Base-by-base conservation (phyloP, 1,140 invertebrate genomes). In the Ceratina japonica region DNA sequence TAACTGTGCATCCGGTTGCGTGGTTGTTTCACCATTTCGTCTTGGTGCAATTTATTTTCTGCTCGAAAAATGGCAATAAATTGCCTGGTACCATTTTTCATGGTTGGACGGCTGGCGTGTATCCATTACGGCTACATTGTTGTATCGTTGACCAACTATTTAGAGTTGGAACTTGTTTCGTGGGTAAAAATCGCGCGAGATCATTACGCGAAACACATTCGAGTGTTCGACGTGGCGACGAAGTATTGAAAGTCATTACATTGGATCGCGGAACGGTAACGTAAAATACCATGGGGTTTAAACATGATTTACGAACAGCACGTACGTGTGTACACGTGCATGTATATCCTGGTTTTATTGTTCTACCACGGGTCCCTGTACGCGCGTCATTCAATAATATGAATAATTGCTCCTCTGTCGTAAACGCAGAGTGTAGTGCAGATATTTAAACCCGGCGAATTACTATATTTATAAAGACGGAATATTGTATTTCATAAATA, bases 291-390 rank as follows among this genome's bases (percentile, higher is more conserved):
- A 37, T 51, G 18, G 61, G 22, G 24, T 76, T 70, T 70, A 5
- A 51, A 27, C 18, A 69, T 69, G 65, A 69, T 76, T 76, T 58
- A 76, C 61, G n/a, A 51, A 61, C 37, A 44, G 37, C 5, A 8
- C 37, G 37, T 7, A 44, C 37, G 37, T 44, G 10, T 44, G 37
- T 44, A 44, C 37, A 56, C 51, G 31, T 24, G 20, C 27, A 18
- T 44, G 37, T 44, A 44, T 52, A 68, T 59, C 20, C 22, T 27
- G 65, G 64, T 76, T 76, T 76, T 76, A 76, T 69, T 76, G 74
- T 76, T 76, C 74, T 76, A 65, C 69, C 74, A 68, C 59, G 64
- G 22, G 16, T 59, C 52, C 59, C 58, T 75, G 64, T 75, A 31
- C 15, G 51, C 63, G 63, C 27, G 37, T 76, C 56, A 59, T 31